Conservation (phyloP, 2,113 vertebrate species). For the Pithys albifrons region DNA sequence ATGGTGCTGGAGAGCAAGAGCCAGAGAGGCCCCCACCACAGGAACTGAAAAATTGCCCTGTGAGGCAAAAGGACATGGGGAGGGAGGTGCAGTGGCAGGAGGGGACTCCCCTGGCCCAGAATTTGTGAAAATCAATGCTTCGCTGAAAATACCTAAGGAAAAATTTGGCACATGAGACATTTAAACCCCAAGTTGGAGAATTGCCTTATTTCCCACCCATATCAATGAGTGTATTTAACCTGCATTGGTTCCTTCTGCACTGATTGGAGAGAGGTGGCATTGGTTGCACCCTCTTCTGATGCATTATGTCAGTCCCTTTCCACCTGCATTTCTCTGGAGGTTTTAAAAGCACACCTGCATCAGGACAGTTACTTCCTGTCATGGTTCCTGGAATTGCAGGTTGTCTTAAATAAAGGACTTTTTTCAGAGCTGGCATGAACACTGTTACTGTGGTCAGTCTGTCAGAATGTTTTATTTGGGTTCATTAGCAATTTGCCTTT, state of each 20-base stretch:
- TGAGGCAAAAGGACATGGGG: background rate
- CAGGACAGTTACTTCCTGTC: background rate
- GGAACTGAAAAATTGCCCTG: background rate
- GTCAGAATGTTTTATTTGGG: background rate
- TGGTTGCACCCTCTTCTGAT: background rate
- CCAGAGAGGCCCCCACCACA: fast-evolving
- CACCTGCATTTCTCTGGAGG: background rate
- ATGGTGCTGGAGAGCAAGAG: fast-evolving
- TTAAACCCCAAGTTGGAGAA: background rate
- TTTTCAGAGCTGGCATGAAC: background rate
- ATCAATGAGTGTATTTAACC: background rate
- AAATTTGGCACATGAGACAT: background rate
- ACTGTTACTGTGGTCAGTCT: background rate
- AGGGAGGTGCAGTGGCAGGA: background rate
- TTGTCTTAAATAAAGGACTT: background rate
- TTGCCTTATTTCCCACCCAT: background rate
- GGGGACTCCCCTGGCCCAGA: background rate
- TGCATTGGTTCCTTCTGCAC: background rate
- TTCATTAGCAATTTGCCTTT: background rate
- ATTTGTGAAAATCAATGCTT: background rate
- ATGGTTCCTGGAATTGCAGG: background rate
- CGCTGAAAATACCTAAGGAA: background rate
- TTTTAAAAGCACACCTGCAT: background rate
- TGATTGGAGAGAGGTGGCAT: background rate
- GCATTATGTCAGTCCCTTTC: background rate